These are phyloP conservation scores for Heliocidaris erythrogramma DNA, from an alignment of 35 echinoderm and acorn worm species.

Conservation along the genomic window DNA sequence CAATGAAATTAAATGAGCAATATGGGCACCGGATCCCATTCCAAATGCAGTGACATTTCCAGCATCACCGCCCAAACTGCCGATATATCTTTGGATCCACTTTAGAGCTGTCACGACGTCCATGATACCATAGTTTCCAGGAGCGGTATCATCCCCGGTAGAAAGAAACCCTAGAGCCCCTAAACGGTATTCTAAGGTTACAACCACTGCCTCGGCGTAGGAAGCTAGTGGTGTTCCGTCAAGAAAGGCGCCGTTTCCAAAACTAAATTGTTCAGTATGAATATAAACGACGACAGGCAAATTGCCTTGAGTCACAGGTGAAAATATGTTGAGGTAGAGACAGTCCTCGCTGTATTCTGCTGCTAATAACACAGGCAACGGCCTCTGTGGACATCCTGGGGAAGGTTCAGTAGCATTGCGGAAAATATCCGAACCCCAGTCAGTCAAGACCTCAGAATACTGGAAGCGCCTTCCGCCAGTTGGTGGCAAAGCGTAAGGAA, in stretches of 20 bases:
- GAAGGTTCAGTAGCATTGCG: constrained; percentile 48
- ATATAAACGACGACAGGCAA: constrained; percentile 67
- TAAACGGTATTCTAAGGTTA: constrained; percentile 56
- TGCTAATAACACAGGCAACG: background rate
- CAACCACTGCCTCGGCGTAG: constrained; percentile 38
- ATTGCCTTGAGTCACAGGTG: background rate
- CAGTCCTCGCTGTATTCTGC: constrained; percentile 55
- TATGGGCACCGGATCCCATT: constrained; percentile 39
- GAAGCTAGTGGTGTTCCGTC: constrained; percentile 53
- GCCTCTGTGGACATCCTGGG: constrained; percentile 49
- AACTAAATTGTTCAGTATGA: constrained; percentile 31
- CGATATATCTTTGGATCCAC: constrained; percentile 60
- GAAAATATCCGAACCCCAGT: constrained; percentile 24
- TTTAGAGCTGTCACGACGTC: constrained; percentile 49
- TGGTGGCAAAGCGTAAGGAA: constrained; percentile 63
- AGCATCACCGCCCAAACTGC: constrained; percentile 63
- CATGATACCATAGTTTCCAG: constrained; percentile 58
- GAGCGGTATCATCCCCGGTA: constrained; percentile 37
- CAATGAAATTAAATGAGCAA: constrained; percentile 35
- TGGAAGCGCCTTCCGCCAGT: constrained; percentile 52
- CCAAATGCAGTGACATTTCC: constrained; percentile 45
- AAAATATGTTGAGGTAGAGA: constrained; percentile 58
- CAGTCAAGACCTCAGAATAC: constrained; percentile 26
- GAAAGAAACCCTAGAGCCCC: constrained; percentile 55
- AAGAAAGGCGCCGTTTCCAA: background rate